A percentile compares a stretch with the other conserved stretches of the same genome.
These are phyloP conservation scores for Brachionus asplanchnoidis DNA, from an alignment of 1,140 invertebrate genomes.

Conservation along the genomic window DNA sequence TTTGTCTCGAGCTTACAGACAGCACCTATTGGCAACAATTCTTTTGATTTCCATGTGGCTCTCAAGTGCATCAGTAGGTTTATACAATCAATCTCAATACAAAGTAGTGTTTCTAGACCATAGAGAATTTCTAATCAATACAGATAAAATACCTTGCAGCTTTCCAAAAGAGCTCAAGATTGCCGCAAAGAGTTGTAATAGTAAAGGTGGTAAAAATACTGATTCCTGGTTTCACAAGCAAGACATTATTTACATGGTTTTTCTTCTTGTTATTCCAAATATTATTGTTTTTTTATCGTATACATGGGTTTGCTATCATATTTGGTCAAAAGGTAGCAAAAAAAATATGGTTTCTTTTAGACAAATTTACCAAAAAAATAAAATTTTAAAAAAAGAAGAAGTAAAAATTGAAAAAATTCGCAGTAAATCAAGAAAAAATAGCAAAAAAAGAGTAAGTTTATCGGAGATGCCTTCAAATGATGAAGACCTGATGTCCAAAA, in stretches of 20 bases:
- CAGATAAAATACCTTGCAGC: background rate
- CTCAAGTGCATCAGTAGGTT: background rate
- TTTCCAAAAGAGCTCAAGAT: background rate
- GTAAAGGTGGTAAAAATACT: background rate
- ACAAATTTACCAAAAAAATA: background rate
- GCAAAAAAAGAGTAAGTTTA: background rate
- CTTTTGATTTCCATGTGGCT: background rate
- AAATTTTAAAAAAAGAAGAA: background rate
- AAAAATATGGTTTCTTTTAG: background rate
- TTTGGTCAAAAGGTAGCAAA: background rate
- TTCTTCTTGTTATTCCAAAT: conserved; percentile 15
- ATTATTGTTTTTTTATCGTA: background rate
- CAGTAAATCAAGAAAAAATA: background rate
- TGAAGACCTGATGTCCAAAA: background rate
- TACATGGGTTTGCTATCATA: conserved; percentile 2
- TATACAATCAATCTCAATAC: conserved; percentile 7
- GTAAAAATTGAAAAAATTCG: background rate
- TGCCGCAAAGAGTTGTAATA: background rate
- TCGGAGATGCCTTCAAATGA: background rate
- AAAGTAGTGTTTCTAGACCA: background rate
- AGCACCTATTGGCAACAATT: background rate
- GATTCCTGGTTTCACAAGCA: background rate
- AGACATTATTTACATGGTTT: conserved; percentile 28
- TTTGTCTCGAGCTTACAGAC: background rate
- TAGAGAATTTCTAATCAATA: background rate